Percentiles rank a stretch among this genome's conserved stretches.
Evolutionary conservation across 2,797 vertebrate genomes (phyloP).

Genomic region (Acipenser oxyrinchus): DNA sequence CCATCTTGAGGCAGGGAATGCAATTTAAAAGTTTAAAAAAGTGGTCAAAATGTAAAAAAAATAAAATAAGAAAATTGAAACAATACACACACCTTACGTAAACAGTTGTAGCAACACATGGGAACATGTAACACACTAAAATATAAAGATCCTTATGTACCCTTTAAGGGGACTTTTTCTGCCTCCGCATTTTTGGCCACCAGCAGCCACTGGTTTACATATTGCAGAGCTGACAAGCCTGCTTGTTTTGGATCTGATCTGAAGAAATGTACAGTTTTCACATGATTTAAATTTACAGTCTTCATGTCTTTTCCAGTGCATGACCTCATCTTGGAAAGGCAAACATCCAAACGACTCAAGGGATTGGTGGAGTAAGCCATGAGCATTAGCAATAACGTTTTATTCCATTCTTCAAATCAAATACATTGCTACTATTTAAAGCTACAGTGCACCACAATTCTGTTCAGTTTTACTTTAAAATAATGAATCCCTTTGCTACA

Average conservation of each 20-base stretch:
- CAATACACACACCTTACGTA: slow-evolving; percentile 10
- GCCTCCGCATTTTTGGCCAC: too few relatives aligned
- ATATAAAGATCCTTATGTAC: too few relatives aligned
- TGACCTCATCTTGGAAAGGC: not conserved
- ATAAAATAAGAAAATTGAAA: slow-evolving; percentile 18
- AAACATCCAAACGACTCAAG: not conserved
- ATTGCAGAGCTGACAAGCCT: not conserved
- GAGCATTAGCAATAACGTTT: not conserved
- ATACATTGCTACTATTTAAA: too few relatives aligned
- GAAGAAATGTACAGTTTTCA: slow-evolving; percentile 1
- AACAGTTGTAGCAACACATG: slow-evolving; percentile 4
- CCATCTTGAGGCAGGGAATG: too few relatives aligned
- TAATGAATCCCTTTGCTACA: too few relatives aligned
- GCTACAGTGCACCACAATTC: too few relatives aligned
- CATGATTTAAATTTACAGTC: not conserved
- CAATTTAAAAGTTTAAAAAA: too few relatives aligned
- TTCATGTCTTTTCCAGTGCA: not conserved
- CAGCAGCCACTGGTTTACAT: not conserved
- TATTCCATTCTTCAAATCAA: not conserved
- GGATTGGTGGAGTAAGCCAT: not conserved
- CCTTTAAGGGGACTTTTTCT: too few relatives aligned
- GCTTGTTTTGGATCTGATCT: not conserved
- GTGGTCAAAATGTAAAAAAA: not conserved
- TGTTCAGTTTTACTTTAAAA: too few relatives aligned
- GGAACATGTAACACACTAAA: too few relatives aligned